Conservation (phyloP, 2,113 vertebrate species). For the Boleophthalmus pectinirostris region DNA sequence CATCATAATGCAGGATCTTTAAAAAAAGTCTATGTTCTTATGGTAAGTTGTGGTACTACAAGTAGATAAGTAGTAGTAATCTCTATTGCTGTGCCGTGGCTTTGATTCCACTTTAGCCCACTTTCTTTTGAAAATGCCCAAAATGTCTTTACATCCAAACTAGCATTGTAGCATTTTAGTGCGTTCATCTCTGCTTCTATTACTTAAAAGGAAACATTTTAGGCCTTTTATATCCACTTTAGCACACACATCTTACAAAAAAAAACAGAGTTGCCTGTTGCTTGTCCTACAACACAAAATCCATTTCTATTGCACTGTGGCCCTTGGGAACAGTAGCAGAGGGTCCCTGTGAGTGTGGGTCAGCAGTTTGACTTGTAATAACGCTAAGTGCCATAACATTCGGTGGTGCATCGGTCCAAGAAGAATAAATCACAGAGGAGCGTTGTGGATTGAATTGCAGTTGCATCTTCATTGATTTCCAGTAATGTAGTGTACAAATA, state of each 20-base stretch:
- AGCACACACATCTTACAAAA: slow-evolving; percentile 9
- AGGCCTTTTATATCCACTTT: slow-evolving; percentile 10
- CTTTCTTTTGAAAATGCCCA: slow-evolving; percentile 4
- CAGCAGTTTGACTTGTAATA: slow-evolving; percentile 14
- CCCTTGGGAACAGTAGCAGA: neutral
- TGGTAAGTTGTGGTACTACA: too few species aligned
- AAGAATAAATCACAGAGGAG: neutral
- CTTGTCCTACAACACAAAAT: slow-evolving; percentile 31
- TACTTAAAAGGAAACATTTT: slow-evolving; percentile 12
- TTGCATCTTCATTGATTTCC: neutral
- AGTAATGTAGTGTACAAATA: slow-evolving; percentile 8
- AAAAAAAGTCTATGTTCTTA: too few species aligned
- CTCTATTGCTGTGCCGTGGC: neutral
- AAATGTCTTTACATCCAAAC: slow-evolving; percentile 14
- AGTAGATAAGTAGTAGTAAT: neutral
- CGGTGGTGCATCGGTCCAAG: slow-evolving; percentile 7
- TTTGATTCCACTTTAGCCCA: neutral
- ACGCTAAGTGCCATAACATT: slow-evolving; percentile 7
- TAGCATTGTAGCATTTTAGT: slow-evolving; percentile 10
- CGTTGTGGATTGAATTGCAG: slow-evolving; percentile 12
- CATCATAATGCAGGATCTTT: too few species aligned
- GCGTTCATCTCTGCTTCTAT: neutral
- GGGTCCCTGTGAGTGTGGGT: neutral
- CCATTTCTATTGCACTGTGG: slow-evolving; percentile 11
- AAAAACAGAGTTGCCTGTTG: neutral